Conservation (phyloP, 2,888 invertebrate species). For the Torymus tubicola region DNA sequence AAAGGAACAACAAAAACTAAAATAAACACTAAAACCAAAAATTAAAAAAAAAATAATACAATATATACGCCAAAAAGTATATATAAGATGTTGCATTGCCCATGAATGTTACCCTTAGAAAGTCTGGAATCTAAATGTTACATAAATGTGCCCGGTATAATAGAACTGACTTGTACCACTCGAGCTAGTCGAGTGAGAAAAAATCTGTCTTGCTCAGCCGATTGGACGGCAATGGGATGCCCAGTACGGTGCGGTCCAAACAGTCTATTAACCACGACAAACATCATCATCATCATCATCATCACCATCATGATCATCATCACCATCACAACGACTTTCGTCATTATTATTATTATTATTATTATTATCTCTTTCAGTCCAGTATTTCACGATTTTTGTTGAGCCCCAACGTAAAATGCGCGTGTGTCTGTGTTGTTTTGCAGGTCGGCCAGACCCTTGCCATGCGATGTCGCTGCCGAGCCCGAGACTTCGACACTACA, state of each 20-base stretch:
- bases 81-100: constrained; percentile 29
- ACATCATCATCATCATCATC: too few relatives aligned
- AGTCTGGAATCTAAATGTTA: constrained; percentile 40
- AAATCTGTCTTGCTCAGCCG: not conserved
- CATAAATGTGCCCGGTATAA: constrained; percentile 42
- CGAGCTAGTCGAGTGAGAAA: constrained; percentile 13
- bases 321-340: too few relatives aligned
- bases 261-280: too few relatives aligned
- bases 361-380: too few relatives aligned
- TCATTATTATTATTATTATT: too few relatives aligned
- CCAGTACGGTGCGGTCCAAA: not conserved
- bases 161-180: constrained; percentile 43
- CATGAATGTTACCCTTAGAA: constrained; percentile 39
- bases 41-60: constrained; percentile 1
- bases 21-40: not conserved
- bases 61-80: constrained; percentile 9
- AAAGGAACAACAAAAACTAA: not conserved
- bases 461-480: constrained; percentile 77
- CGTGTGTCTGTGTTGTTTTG: constrained; percentile 72
- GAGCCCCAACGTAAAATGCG: constrained; percentile 48
- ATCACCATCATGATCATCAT: too few relatives aligned
- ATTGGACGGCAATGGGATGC: not conserved
- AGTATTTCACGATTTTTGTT: not conserved
- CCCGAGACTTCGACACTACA: constrained; percentile 88
- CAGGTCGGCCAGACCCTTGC: constrained; percentile 75